Evolutionary conservation across 2,113 vertebrate species (phyloP).

Genomic region (Salvator merianae): DNA sequence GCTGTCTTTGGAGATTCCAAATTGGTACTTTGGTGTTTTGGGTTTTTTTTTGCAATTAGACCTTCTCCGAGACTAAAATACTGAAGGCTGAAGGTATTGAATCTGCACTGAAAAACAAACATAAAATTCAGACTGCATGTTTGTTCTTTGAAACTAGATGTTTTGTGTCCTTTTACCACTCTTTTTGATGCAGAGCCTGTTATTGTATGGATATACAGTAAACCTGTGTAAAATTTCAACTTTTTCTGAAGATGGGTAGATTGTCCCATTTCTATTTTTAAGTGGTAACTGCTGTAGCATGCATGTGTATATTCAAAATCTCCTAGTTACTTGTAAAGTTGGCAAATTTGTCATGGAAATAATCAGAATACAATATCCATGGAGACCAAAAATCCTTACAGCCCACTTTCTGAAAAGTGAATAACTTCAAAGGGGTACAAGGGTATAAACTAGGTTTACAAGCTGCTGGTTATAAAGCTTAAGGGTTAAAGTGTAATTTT

Average conservation of each 20-base stretch:
- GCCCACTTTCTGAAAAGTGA: constrained; percentile 15
- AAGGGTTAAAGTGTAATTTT: constrained; percentile 24
- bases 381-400: neutral
- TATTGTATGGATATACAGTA: neutral
- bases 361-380: constrained; percentile 14
- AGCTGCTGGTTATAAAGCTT: constrained; percentile 26
- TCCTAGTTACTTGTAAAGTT: constrained; percentile 28
- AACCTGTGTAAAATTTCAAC: neutral
- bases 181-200: neutral
- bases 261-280: neutral
- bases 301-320: neutral
- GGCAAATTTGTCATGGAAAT: neutral
- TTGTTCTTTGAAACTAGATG: neutral
- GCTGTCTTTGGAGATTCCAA: no score
- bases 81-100: no score
- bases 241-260: neutral
- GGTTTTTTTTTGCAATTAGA: no score
- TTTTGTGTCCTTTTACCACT: neutral
- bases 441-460: constrained; percentile 16
- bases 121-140: neutral
- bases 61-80: no score
- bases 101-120: no score
- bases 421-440: constrained; percentile 18
- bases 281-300: neutral
- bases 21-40: no score